Conservation (phyloP, 2,797 vertebrate species). For the Tapera naevia region DNA sequence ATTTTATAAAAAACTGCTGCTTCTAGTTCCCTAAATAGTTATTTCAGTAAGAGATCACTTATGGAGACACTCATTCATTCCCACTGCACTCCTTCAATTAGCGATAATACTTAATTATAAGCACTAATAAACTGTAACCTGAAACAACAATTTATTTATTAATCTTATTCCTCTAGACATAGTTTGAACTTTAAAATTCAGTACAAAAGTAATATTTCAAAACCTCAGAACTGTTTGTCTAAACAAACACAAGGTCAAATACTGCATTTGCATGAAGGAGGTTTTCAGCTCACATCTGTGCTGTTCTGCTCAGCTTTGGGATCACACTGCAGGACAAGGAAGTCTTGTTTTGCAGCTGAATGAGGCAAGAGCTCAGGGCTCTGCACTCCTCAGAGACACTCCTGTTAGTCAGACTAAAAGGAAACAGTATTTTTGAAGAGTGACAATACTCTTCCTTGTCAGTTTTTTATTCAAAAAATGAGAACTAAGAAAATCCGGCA, state of each 20-base stretch:
- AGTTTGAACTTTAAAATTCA: neutral
- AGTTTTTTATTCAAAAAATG: neutral
- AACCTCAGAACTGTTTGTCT: neutral
- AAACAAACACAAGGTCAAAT: neutral
- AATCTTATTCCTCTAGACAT: neutral
- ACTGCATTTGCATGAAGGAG: neutral
- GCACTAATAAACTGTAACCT: neutral
- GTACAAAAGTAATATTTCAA: neutral
- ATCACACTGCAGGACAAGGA: neutral
- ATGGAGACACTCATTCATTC: neutral
- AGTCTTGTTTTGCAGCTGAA: neutral
- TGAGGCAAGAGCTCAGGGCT: neutral
- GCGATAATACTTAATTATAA: neutral
- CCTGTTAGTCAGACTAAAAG: neutral
- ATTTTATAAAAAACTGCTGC: neutral
- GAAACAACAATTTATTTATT: neutral
- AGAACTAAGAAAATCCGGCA: neutral
- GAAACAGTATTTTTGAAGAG: neutral
- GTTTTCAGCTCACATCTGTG: conserved; percentile 24
- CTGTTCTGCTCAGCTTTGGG: neutral
- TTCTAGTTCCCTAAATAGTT: neutral
- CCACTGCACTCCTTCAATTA: neutral
- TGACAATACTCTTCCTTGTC: neutral
- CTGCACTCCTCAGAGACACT: neutral
- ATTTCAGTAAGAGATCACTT: neutral